Evolutionary conservation across 2,113 vertebrate genomes (phyloP).

Genomic region (Xiphias gladius): DNA sequence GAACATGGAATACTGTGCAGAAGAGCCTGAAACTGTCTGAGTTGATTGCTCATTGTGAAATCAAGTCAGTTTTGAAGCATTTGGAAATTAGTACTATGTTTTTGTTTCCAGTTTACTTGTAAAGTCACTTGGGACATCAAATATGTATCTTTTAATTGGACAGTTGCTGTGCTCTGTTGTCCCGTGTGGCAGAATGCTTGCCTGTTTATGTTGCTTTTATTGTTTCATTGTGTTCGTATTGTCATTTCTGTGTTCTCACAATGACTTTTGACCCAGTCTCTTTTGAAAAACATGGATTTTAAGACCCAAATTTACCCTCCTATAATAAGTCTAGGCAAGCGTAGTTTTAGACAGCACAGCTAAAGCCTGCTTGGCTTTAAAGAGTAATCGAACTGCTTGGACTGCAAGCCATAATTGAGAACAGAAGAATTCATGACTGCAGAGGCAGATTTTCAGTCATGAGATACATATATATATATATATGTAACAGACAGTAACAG

Average conservation of each 20-base stretch:
- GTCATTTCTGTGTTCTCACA: neutral
- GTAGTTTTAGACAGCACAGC: neutral
- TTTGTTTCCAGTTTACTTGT: constrained; percentile 18
- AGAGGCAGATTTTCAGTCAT: too few relatives aligned
- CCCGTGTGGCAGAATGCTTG: constrained; percentile 23
- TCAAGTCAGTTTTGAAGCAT: constrained; percentile 17
- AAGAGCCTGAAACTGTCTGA: neutral
- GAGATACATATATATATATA: too few relatives aligned
- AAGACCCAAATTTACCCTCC: neutral
- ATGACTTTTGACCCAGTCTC: constrained; percentile 1
- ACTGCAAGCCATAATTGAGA: too few relatives aligned
- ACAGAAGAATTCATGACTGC: too few relatives aligned
- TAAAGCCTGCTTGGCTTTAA: too few relatives aligned
- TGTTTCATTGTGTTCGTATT: constrained; percentile 22
- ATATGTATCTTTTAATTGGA: constrained; percentile 51
- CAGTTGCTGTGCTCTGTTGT: constrained; percentile 19
- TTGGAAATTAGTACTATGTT: neutral
- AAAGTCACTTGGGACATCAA: constrained; percentile 35
- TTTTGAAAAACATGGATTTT: neutral
- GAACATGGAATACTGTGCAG: neutral
- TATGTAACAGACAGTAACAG: too few relatives aligned
- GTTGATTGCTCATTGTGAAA: neutral
- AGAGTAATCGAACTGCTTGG: too few relatives aligned
- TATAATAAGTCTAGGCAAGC: neutral
- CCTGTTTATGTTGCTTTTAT: constrained; percentile 21